Percentiles rank a stretch among this genome's conserved stretches.
Conservation (phyloP, 1,140 invertebrate genomes). For the Atta cephalotes region DNA sequence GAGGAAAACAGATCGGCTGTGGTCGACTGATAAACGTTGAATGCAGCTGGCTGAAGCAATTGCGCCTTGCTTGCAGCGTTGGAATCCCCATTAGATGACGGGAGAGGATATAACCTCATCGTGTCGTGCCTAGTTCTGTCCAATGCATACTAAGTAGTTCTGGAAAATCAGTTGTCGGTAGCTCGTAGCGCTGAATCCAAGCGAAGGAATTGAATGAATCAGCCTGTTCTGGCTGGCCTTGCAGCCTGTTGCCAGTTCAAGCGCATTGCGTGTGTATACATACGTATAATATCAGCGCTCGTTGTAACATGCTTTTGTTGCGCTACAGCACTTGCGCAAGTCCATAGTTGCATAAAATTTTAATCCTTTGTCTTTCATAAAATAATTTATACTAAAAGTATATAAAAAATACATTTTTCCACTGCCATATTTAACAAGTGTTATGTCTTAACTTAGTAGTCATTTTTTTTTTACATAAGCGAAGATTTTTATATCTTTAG, state of each 20-base stretch:
- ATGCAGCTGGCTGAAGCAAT: constrained; percentile 9
- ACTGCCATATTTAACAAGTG: neutral
- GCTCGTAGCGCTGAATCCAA: constrained; percentile 45
- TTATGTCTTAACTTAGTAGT: neutral
- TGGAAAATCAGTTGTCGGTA: constrained; percentile 74
- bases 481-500: too few relatives aligned
- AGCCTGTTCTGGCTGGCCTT: constrained; percentile 56
- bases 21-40: constrained; percentile 2
- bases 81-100: constrained; percentile 67
- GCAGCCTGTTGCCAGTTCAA: constrained; percentile 28
- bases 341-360: neutral
- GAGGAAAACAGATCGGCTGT: constrained; percentile 10
- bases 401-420: neutral
- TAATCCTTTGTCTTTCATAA: neutral
- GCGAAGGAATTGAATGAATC: constrained; percentile 72
- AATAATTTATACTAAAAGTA: neutral
- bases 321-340: neutral
- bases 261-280: neutral
- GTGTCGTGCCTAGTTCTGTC: constrained; percentile 56
- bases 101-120: constrained; percentile 60
- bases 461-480: too few relatives aligned
- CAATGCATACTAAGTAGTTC: constrained; percentile 76
- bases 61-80: constrained; percentile 25
- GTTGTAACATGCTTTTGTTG: neutral
- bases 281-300: neutral